Conservation (phyloP, 2,888 invertebrate genomes). For the Nymphalis urticae region DNA sequence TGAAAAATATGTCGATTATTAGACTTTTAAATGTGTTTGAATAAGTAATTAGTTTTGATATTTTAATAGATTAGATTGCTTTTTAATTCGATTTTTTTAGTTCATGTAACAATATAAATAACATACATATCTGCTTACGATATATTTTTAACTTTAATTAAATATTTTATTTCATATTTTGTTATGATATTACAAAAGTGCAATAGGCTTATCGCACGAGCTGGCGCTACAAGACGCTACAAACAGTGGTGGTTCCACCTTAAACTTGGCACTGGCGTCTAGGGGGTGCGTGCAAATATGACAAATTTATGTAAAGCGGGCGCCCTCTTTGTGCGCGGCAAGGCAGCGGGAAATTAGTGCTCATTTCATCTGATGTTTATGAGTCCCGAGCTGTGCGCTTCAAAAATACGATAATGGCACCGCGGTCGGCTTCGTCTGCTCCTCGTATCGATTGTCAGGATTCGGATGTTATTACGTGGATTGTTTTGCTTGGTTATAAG, state of each 20-base stretch:
- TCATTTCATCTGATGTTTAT: constrained; percentile 74
- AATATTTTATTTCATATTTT: too few relatives aligned
- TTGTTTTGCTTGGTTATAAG: constrained; percentile 12
- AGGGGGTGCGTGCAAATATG: constrained; percentile 73
- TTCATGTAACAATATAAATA: too few relatives aligned
- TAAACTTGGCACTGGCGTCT: constrained; percentile 59
- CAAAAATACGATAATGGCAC: constrained; percentile 71
- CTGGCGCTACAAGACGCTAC: not conserved
- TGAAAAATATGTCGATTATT: too few relatives aligned
- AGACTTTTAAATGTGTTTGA: too few relatives aligned
- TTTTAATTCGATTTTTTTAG: too few relatives aligned
- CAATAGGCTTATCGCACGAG: not conserved
- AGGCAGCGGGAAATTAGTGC: constrained; percentile 70
- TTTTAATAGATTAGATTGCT: too few relatives aligned
- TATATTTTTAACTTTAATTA: too few relatives aligned
- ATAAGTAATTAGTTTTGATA: too few relatives aligned
- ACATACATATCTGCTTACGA: too few relatives aligned
- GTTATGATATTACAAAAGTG: not conserved
- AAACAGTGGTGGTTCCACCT: constrained; percentile 19
- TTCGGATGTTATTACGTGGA: constrained; percentile 29
- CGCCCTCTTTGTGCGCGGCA: constrained; percentile 56
- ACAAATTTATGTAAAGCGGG: constrained; percentile 77
- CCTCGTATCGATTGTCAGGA: constrained; percentile 53
- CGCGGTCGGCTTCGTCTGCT: constrained; percentile 52
- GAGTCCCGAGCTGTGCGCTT: constrained; percentile 56